Evolutionary conservation across 2,113 vertebrate species (phyloP).

Genomic region (Zapornia atra): DNA sequence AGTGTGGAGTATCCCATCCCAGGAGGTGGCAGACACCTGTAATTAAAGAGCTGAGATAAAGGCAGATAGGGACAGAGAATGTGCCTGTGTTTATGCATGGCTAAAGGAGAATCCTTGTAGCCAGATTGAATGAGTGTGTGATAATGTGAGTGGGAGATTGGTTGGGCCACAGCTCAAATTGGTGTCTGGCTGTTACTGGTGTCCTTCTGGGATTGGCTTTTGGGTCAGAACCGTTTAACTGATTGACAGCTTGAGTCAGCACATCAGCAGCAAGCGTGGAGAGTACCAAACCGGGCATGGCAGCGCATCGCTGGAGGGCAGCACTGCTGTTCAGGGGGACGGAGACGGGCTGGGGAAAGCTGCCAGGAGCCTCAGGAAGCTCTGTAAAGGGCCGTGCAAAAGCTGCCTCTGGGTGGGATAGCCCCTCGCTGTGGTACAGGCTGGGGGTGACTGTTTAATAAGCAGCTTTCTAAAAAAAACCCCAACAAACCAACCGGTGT

Average conservation of each 20-base stretch:
- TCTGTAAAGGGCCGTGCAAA: background rate
- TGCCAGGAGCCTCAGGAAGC: background rate
- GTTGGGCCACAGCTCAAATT: background rate
- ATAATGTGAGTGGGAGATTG: background rate
- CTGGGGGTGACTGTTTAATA: background rate
- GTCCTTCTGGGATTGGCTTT: background rate
- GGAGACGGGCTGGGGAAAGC: rapidly evolving
- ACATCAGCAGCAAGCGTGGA: background rate
- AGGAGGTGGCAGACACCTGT: background rate
- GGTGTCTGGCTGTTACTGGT: background rate
- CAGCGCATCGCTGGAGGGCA: background rate
- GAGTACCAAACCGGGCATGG: background rate
- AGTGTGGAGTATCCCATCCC: background rate
- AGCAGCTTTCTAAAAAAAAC: background rate
- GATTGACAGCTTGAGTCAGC: background rate
- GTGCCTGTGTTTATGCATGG: background rate
- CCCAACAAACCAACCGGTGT: no score
- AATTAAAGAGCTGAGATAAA: background rate
- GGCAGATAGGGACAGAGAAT: background rate
- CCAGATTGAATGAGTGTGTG: rapidly evolving
- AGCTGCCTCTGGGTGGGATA: background rate
- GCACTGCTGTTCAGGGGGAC: background rate
- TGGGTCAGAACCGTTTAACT: background rate
- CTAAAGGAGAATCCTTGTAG: background rate
- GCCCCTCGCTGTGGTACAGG: background rate